phyloP scores from a whole-genome alignment of 2,113 vertebrate species.

The Brienomyrus longianalis region DNA sequence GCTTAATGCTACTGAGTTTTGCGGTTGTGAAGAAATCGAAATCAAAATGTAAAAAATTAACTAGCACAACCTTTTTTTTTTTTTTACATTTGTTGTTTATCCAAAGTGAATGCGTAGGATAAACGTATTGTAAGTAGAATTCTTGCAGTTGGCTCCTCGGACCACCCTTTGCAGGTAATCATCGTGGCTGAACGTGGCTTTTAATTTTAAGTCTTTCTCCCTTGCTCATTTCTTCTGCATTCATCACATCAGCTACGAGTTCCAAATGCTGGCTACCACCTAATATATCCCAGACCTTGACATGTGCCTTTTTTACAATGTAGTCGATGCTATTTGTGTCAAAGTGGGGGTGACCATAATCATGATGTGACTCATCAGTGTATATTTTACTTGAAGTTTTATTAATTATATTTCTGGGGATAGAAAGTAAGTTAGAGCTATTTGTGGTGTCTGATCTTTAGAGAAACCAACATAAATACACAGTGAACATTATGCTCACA shows the following conservation, averaged over 20 bases:
- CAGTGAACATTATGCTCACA: too few relatives aligned
- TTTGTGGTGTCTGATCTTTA: neutral
- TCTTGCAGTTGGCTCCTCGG: neutral
- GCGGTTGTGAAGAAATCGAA: neutral
- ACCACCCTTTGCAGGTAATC: neutral
- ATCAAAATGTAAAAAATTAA: neutral
- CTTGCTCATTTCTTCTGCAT: neutral
- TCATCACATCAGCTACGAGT: neutral
- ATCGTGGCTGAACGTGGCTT: neutral
- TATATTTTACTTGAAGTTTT: neutral
- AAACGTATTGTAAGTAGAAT: neutral
- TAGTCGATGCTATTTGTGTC: neutral
- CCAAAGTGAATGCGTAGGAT: neutral
- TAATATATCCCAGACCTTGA: neutral
- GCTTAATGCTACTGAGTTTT: neutral
- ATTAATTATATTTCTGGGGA: neutral
- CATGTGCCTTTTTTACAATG: neutral
- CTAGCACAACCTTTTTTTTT: neutral
- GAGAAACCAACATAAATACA: too few relatives aligned
- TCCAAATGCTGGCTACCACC: neutral
- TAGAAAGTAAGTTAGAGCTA: neutral
- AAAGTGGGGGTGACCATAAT: neutral
- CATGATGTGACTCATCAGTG: neutral
- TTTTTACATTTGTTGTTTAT: neutral
- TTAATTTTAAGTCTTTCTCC: neutral